Evolutionary conservation across 2,797 vertebrate genomes (phyloP).

Genomic region (Betta splendens): DNA sequence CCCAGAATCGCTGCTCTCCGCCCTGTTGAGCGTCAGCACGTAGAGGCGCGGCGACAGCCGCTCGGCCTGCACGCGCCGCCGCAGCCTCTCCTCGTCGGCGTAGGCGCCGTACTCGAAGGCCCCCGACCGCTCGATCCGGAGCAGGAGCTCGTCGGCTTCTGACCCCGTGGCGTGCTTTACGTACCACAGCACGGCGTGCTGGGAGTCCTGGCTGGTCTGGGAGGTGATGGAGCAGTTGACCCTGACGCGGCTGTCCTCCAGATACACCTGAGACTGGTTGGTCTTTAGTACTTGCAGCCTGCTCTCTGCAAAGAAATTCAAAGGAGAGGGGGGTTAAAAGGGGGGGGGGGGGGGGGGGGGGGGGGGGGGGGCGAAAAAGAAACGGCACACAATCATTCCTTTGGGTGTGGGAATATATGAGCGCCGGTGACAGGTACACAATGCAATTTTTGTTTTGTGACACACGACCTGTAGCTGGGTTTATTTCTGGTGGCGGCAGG

Average conservation of each 20-base stretch:
- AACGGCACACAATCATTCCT: constrained; percentile 43
- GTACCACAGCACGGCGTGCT: constrained; percentile 93
- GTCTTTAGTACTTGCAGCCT: constrained; percentile 92
- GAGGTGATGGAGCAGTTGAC: constrained; percentile 91
- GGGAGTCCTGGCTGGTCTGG: constrained; percentile 91
- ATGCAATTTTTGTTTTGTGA: constrained; percentile 61
- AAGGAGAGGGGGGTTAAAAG: not conserved
- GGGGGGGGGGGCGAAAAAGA: no score
- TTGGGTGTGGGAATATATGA: constrained; percentile 45
- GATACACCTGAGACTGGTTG: constrained; percentile 88
- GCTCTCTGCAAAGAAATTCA: constrained; percentile 81
- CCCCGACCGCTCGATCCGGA: constrained; percentile 88
- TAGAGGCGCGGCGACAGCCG: constrained; percentile 78
- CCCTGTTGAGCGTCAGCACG: constrained; percentile 88
- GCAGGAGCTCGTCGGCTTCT: constrained; percentile 91
- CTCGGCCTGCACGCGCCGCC: constrained; percentile 90
- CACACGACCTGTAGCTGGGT: constrained; percentile 52
- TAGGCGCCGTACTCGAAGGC: constrained; percentile 93
- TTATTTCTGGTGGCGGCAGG: constrained; percentile 60
- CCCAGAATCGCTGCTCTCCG: constrained; percentile 90
- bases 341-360: no score
- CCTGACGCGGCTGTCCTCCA: constrained; percentile 90
- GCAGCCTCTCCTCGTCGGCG: constrained; percentile 89
- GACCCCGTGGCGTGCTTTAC: constrained; percentile 86
- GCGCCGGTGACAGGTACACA: constrained; percentile 58